Evolutionary conservation across 2,113 vertebrate species (phyloP), one percentile per base, ranked within the genome.

Genomic region (Crotalus viridis): DNA sequence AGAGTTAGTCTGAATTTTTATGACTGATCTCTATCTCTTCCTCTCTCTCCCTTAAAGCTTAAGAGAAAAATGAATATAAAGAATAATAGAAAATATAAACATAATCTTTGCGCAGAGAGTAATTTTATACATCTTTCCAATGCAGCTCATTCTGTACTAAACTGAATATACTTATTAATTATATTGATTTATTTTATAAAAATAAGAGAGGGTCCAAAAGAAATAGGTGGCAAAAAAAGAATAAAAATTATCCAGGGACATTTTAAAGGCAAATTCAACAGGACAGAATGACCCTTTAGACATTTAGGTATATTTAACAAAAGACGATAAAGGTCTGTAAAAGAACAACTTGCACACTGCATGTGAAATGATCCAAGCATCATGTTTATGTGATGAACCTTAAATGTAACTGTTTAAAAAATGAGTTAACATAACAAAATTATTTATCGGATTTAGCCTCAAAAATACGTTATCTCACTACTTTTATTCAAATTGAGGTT

Each of bases 251-350:
- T 91, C 51, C 28, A 85, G 12, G 15, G 22, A 51, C 15, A 7
- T 33, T 74, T 90, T 89, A 28, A 89, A 61, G 21, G 89, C 69
- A 33, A 51, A 64, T 54, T 54, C 24, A 74, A 21, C 48, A 12
- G 61, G 48, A 90, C 89, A 74, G 89, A 74, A 74, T 33, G 48
- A 90, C 61, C 61, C 33, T 10, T 54, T 52, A 22, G 28, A 85
- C 39, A 55, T 85, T 91, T 85, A 85, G 48, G 24, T 85, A 46
- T 85, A 56, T 57, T 85, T 85, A 91, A 91, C 74, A 91, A 52
- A 91, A 85, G 43, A 46, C 1, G 51, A 85, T 90, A 74, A 90
- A 51, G 28, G 74, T 74, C 89, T 48, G 54, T 39, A 85, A 74
- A 85, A 74, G 54, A 46, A 57, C 74, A 91, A 91, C 28, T 43